These are phyloP conservation scores for Cryptus armator DNA, from an alignment of 2,888 invertebrate species.

Conservation along the genomic window DNA sequence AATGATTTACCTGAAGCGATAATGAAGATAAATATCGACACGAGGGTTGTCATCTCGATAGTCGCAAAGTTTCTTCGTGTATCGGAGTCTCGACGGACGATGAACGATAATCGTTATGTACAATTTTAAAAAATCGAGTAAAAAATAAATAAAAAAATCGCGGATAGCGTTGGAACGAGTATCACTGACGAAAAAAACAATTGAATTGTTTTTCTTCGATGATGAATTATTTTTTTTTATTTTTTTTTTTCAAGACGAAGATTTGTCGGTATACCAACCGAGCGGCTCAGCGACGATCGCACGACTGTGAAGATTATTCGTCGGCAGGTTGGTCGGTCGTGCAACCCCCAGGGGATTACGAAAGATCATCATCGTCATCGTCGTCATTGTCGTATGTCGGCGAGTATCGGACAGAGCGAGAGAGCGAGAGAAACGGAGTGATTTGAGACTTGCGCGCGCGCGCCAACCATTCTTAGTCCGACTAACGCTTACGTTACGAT, in stretches of 20 bases:
- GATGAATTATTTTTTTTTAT: no score
- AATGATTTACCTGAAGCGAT: slow-evolving; percentile 61
- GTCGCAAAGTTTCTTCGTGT: background rate
- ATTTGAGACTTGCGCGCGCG: slow-evolving; percentile 60
- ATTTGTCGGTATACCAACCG: slow-evolving; percentile 49
- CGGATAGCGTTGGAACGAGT: background rate
- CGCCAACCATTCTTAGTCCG: slow-evolving; percentile 51
- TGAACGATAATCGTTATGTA: background rate
- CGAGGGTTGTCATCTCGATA: slow-evolving; percentile 51
- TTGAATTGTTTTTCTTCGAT: no score
- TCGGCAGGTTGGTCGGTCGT: slow-evolving; percentile 64
- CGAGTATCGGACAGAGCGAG: slow-evolving; percentile 5
- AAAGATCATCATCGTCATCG: slow-evolving; percentile 65
- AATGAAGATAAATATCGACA: slow-evolving; percentile 53
- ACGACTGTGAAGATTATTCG: slow-evolving; percentile 69
- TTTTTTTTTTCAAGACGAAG: slow-evolving; percentile 5
- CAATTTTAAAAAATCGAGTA: slow-evolving; percentile 4
- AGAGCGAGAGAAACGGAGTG: slow-evolving; percentile 16
- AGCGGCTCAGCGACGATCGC: slow-evolving; percentile 67
- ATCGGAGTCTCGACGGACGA: background rate
- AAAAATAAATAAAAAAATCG: background rate
- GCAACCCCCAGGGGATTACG: slow-evolving; percentile 68
- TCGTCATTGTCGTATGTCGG: slow-evolving; percentile 45
- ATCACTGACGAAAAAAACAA: slow-evolving; percentile 12
- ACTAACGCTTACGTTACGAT: background rate